Evolutionary conservation across 1,140 invertebrate species (phyloP), one percentile per base, ranked within the genome.

Genomic region (Bombus haemorrhoidalis): DNA sequence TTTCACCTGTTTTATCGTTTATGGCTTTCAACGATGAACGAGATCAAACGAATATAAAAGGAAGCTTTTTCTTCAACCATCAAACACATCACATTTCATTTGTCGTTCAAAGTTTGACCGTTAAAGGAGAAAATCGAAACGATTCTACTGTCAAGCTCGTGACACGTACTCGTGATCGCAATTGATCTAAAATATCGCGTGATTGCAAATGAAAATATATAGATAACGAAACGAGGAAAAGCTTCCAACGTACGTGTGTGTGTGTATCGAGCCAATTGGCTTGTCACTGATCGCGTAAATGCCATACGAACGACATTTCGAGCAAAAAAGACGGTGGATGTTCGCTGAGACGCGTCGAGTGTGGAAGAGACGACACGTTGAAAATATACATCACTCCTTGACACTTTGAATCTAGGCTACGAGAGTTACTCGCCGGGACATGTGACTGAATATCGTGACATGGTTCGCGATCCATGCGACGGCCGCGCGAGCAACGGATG

Each of bases 391-490:
- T 78, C 62, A 47, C 78, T 72, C 32, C 47, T 77, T 66, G 74
- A 78, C 68, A 76, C 76, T 87, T 57, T 39, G 53, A 73, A 93
- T 93, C 83, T 92, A 90, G 91, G 91, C 91, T 92, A 93, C 81
- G 83, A 91, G 90, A 89, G 89, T 91, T 72, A 80, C 82, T 80
- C 69, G 86, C 37, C 39, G 41, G 47, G 71, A 73, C 68, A 64
- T 66, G 74, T 71, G 80, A 79, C 43, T 57, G 81, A 84, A 86
- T 89, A 90, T 89, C 84, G 81, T 88, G 92, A 91, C 91, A 87
- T 90, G 92, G 91, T 92, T 88, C 87, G 89, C 90, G 91, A 93
- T 93, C 89, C 91, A 89, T 93, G 93, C 92, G 93, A 94, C 93
- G 92, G 92, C 91, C 90, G 89, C 90, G 89, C 88, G 91, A 87